phyloP scores from a whole-genome alignment of 2,888 invertebrate genomes.

The Lampropteryx suffumata region DNA sequence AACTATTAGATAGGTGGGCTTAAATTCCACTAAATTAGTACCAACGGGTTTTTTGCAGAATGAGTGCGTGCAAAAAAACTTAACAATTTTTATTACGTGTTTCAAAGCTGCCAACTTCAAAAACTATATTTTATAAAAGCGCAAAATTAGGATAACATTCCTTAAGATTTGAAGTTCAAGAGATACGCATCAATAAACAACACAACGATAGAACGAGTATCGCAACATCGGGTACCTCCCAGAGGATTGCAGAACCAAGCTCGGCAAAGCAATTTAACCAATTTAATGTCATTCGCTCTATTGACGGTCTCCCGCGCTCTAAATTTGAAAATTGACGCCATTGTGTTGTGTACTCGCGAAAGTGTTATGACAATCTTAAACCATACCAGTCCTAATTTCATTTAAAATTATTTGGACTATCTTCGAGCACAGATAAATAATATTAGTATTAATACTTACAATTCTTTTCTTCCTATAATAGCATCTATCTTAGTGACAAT shows the following conservation, averaged over 20 bases:
- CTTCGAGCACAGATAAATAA: too few relatives aligned
- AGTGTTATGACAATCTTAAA: constrained; percentile 35
- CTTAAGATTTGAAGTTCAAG: neutral
- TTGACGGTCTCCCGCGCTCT: constrained; percentile 74
- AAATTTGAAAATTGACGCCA: constrained; percentile 76
- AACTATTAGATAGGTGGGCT: neutral
- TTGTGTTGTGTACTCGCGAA: constrained; percentile 66
- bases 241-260: constrained; percentile 67
- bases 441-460: too few relatives aligned
- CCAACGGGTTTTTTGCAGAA: too few relatives aligned
- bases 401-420: too few relatives aligned
- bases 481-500: too few relatives aligned
- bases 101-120: too few relatives aligned
- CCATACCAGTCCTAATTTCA: too few relatives aligned
- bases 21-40: too few relatives aligned
- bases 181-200: constrained; percentile 43
- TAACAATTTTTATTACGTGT: too few relatives aligned
- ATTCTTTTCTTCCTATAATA: too few relatives aligned
- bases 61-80: too few relatives aligned
- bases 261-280: constrained; percentile 78
- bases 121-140: neutral
- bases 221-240: constrained; percentile 56
- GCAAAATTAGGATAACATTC: neutral
- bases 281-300: constrained; percentile 79
- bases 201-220: constrained; percentile 10